phyloP scores from a whole-genome alignment of 2,888 invertebrate genomes.

The Bembecia ichneumoniformis region DNA sequence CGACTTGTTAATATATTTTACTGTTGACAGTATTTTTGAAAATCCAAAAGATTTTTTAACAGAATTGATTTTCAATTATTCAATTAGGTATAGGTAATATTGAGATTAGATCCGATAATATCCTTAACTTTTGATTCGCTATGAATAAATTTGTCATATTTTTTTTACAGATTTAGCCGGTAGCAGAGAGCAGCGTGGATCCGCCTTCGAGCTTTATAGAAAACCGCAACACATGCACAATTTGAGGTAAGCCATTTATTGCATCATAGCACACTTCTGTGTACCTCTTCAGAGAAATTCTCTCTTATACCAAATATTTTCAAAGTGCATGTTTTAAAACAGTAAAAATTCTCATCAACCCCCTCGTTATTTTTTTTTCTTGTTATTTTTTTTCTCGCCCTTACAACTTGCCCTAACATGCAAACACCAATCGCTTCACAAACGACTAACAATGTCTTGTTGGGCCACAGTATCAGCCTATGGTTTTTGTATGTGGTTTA shows the following conservation, averaged over 20 bases:
- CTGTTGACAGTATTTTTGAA: too few relatives aligned
- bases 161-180: constrained; percentile 77
- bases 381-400: background rate
- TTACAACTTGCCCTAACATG: constrained; percentile 73
- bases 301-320: background rate
- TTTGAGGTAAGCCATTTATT: constrained; percentile 75
- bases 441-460: constrained; percentile 69
- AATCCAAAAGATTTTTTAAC: too few relatives aligned
- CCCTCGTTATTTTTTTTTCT: background rate
- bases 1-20: too few relatives aligned
- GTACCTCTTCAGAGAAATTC: background rate
- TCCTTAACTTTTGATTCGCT: too few relatives aligned
- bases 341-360: background rate
- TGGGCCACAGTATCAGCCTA: constrained; percentile 62
- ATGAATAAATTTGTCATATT: too few relatives aligned
- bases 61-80: too few relatives aligned
- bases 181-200: constrained; percentile 90
- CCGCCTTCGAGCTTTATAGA: constrained; percentile 94
- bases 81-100: too few relatives aligned
- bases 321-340: background rate
- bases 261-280: background rate
- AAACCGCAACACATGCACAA: constrained; percentile 91
- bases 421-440: constrained; percentile 74
- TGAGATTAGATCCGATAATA: too few relatives aligned
- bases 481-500: constrained; percentile 67